These are phyloP conservation scores for Fopius arisanus DNA, from an alignment of 1,140 invertebrate species.

Conservation along the genomic window DNA sequence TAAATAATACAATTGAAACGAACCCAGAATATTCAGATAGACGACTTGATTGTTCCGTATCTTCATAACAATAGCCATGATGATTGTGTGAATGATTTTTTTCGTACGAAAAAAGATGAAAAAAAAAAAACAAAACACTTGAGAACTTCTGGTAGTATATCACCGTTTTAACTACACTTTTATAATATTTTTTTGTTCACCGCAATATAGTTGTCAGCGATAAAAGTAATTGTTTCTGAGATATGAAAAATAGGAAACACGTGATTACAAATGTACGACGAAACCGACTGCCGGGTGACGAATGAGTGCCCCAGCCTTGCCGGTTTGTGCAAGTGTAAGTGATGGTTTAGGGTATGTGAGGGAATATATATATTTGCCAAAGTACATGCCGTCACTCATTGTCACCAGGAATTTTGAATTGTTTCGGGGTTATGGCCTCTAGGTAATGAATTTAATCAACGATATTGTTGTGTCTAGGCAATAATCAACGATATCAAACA, in stretches of 20 bases:
- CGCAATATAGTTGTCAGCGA: not conserved
- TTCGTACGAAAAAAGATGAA: not conserved
- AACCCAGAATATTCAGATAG: slow-evolving; percentile 29
- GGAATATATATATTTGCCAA: not conserved
- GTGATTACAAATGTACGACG: not conserved
- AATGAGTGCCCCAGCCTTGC: not conserved
- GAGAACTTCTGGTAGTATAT: not conserved
- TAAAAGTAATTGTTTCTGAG: not conserved
- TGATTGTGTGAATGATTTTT: not conserved
- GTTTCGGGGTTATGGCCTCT: no score
- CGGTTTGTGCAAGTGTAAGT: not conserved
- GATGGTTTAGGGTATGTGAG: not conserved
- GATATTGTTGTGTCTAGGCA: no score
- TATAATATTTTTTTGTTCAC: not conserved
- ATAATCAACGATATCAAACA: no score
- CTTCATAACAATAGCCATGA: slow-evolving; percentile 43
- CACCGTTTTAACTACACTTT: not conserved
- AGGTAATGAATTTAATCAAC: no score
- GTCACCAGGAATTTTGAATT: no score
- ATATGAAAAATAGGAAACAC: not conserved
- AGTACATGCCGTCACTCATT: no score
- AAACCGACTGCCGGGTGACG: not conserved
- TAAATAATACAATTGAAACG: not conserved
- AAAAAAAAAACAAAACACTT: not conserved
- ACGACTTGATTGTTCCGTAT: slow-evolving; percentile 36